Evolutionary conservation across 2,797 vertebrate genomes (phyloP).

Genomic region (Anisognathus igniventris): DNA sequence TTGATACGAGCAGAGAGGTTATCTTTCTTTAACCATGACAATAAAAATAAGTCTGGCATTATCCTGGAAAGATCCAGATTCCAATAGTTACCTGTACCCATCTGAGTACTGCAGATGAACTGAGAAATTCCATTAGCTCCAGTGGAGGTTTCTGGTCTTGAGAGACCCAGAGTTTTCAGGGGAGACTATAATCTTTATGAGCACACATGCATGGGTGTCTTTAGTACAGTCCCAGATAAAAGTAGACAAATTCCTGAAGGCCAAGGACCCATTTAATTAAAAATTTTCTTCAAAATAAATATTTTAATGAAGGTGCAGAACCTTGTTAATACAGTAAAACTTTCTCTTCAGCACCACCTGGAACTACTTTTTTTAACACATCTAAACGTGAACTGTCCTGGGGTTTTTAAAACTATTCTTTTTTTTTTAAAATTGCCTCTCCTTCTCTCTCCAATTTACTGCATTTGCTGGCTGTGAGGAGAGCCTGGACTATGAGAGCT

Average conservation of each 20-base stretch:
- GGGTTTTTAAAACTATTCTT: not conserved
- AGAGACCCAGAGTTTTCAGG: not conserved
- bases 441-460: not conserved
- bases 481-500: constrained; percentile 13
- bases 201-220: not conserved
- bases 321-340: not conserved
- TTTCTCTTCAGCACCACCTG: not conserved
- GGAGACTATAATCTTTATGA: not conserved
- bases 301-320: not conserved
- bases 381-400: not conserved
- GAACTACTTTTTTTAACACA: not conserved
- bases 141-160: not conserved
- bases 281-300: not conserved
- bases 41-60: not conserved
- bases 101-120: not conserved
- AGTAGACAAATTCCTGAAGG: not conserved
- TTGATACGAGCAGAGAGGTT: not conserved
- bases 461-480: constrained; percentile 29
- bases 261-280: not conserved
- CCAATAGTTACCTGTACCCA: not conserved
- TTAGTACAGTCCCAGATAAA: not conserved
- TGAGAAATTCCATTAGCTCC: not conserved
- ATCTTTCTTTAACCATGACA: constrained; percentile 20
- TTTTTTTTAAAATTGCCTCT: not conserved
- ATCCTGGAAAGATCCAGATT: not conserved